Conservation (phyloP, 2,797 vertebrate species). For the Sciaenops ocellatus region DNA sequence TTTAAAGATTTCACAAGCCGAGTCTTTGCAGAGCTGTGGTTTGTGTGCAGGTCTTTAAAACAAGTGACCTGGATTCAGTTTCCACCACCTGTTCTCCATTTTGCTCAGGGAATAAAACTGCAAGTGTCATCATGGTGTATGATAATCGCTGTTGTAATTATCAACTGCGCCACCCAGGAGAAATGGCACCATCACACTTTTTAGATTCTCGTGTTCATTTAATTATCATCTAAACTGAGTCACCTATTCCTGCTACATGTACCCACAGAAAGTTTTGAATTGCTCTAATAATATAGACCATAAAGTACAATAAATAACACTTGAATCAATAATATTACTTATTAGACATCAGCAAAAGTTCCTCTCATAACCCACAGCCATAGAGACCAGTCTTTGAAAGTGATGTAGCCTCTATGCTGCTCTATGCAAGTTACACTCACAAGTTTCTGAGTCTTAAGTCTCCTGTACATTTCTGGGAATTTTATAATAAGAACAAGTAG, state of each 20-base stretch:
- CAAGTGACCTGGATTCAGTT: conserved; percentile 52
- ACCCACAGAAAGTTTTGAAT: background rate
- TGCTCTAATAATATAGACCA: background rate
- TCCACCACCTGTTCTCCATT: conserved; percentile 54
- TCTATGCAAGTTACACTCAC: background rate
- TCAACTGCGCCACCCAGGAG: conserved; percentile 42
- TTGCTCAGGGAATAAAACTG: conserved; percentile 52
- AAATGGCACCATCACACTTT: conserved; percentile 40
- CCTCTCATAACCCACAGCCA: background rate
- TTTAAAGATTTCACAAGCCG: conserved; percentile 1
- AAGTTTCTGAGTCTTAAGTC: background rate
- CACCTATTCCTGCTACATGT: conserved; percentile 1
- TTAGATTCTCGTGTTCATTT: conserved; percentile 11
- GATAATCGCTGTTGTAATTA: conserved; percentile 53
- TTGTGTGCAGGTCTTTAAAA: conserved; percentile 19
- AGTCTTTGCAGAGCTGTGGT: conserved; percentile 17
- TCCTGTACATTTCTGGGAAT: background rate
- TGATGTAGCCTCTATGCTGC: background rate
- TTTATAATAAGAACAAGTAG: conserved; percentile 1
- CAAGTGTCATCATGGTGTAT: conserved; percentile 27
- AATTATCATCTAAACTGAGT: conserved; percentile 10
- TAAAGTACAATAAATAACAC: background rate
- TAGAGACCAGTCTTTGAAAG: background rate
- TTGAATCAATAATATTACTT: background rate
- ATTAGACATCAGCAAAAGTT: background rate